These are phyloP conservation scores for Camelus dromedarius DNA, from an alignment of 2,113 vertebrate genomes.

Conservation along the genomic window DNA sequence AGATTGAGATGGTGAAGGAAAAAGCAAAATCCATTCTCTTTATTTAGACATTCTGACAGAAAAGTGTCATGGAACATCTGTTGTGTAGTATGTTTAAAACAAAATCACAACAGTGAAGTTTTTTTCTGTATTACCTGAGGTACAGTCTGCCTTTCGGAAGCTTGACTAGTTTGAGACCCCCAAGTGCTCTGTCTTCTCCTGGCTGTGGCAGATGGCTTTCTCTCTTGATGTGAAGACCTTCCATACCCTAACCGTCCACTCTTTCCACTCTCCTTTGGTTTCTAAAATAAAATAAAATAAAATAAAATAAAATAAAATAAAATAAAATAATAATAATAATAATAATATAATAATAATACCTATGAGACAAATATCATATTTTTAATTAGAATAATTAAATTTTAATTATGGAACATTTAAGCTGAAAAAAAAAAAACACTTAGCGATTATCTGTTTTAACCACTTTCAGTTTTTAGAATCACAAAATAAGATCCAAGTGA, in stretches of 20 bases:
- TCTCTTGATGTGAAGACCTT: background rate
- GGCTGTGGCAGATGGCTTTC: background rate
- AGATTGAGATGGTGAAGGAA: conserved; percentile 52
- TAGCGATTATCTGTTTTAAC: background rate
- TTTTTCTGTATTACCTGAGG: conserved; percentile 54
- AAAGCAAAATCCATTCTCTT: conserved; percentile 60
- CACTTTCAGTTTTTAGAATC: background rate
- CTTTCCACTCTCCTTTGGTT: background rate
- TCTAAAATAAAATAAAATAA: background rate
- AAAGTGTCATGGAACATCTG: conserved; percentile 79
- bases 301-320: background rate
- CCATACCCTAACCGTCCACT: background rate
- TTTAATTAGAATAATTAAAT: conserved; percentile 42
- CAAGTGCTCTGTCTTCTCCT: background rate
- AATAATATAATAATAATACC: background rate
- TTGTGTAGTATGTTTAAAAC: conserved; percentile 76
- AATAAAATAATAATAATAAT: background rate
- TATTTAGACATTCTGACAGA: conserved; percentile 74
- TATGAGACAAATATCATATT: background rate
- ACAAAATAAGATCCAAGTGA: conserved; percentile 26
- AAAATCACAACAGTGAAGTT: conserved; percentile 3
- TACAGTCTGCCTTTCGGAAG: conserved; percentile 57
- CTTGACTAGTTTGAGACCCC: accelerated
- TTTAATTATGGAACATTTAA: conserved; percentile 25
- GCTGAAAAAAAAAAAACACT: background rate